These are phyloP conservation scores for Rhadina sibilatrix DNA, from an alignment of 2,113 vertebrate species.

Conservation along the genomic window DNA sequence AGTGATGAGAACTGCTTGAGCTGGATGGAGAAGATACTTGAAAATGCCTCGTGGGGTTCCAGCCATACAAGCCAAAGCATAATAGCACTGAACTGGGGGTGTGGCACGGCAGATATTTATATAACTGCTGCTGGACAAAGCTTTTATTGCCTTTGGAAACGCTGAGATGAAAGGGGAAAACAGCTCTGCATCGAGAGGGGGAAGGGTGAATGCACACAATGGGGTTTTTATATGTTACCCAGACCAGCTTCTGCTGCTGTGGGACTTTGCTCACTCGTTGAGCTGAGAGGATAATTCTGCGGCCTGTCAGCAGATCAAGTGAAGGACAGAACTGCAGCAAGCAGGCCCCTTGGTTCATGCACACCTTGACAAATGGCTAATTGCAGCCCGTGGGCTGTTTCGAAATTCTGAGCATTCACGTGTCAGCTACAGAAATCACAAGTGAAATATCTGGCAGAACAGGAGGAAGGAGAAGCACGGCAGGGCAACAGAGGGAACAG, in stretches of 20 bases:
- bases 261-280: background rate
- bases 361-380: conserved; percentile 60
- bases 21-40: conserved; percentile 29
- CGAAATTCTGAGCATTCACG: background rate
- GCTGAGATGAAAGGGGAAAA: background rate
- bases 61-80: background rate
- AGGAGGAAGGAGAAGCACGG: background rate
- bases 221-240: background rate
- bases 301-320: conserved; percentile 45
- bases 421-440: background rate
- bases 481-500: background rate
- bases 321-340: background rate
- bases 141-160: conserved; percentile 10
- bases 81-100: background rate
- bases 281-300: conserved; percentile 12
- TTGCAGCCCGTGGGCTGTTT: conserved; percentile 14
- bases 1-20: conserved; percentile 28
- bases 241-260: background rate
- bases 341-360: conserved; percentile 11
- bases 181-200: background rate
- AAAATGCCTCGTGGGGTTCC: conserved; percentile 23
- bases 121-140: conserved; percentile 8
- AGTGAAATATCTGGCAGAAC: background rate
- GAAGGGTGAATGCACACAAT: background rate
- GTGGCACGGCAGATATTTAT: conserved; percentile 15